Evolutionary conservation across 2,113 vertebrate species (phyloP), one percentile per base, ranked within the genome.

Genomic region (Sterna hirundo): DNA sequence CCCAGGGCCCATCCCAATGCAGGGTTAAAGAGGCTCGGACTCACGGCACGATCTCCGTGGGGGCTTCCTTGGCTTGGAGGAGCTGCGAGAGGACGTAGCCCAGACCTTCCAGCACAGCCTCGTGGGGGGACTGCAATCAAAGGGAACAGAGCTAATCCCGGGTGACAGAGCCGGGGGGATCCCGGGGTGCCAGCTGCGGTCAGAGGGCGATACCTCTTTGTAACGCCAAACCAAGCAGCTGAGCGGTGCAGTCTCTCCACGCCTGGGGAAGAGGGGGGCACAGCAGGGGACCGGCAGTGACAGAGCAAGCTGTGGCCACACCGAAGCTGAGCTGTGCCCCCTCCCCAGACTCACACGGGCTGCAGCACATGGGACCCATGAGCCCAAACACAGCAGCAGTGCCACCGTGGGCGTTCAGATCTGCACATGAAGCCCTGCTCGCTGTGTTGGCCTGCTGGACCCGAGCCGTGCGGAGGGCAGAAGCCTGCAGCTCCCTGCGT

Each of bases 41-140:
- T 99, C 98, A 99, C 99, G 98, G 98, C 64, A 99, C 97, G 82
- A 99, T 98, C 95, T 98, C 98, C 19, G 97, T 82, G 49, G 98
- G 93, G 13, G 99, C 98, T 93, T 99, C 98, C 92, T 98, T 98
- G 74, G 98, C 97, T 91, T 99, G 99, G n/a, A 99, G 98, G 58
- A 99, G 98, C 97, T 99, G 99, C 4, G 99, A 99, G 88, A 99
- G 98, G 44, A 99, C 97, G 9, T 99, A 99, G 26, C 98, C 99
- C 20, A 98, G 98, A 17, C 99, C 99, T 98, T 99, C 99, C 95
- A 99, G 98, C 95, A 99, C 98, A 3, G 98, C 98, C 89, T 98
- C 96, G 4, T 99, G 98, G 0, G 99, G 98, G 40, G 97, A 99
- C 98, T 99, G 98, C 91, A 98, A 98, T 92, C 95, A 97, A 55